Base-by-base conservation (phyloP, 1,140 invertebrate genomes). In the Aphaenogaster floridana region DNA sequence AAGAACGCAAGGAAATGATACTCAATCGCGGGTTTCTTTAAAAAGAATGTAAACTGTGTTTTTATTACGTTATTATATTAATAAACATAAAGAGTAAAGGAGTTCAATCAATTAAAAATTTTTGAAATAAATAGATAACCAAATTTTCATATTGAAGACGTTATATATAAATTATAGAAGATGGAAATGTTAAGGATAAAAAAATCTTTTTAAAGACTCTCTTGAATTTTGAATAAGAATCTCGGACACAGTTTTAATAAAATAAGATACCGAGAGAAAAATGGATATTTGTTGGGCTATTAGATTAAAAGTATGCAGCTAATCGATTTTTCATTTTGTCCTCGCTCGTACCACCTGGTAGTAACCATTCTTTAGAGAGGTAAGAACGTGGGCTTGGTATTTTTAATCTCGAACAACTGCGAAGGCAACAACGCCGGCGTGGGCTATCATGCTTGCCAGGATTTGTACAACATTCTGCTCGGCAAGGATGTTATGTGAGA, bases 401-500 rank as follows among this genome's bases (percentile, higher is more conserved):
- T 84, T 76, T 84, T 84, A 84, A 84, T 84, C 57, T 76, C 54
- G 69, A 63, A 74, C 7, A 59, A 48, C 52, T 45, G 21, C 68
- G 11, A 54, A 52, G n/a, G 68, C 42, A 76, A 84, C 80, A 61
- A 84, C 39, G 15, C 39, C 28, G 21, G 66, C 9, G 7, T 54
- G 63, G 50, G 21, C 50, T 21, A 57, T 72, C 50, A n/a, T 42
- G 50, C 48, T 61, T 28, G 21, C 54, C 34, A 48, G 69, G 54
- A 76, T 84, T 84, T 74, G 80, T 84, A 50, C 80, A 84, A 84
- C 42, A 61, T 76, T 54, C 54, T 42, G 15, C 68, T 69, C n/a
- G 28, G 34, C 69, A 3, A 48, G 80, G 52, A 74, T 36, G 77
- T 36, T 83, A 59, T 42, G 61, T 11, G 72, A 78, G 74, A 79